Percentiles rank a stretch among this genome's conserved stretches.
These are phyloP conservation scores for Apodemia zela DNA, from an alignment of 2,888 invertebrate genomes.

Conservation along the genomic window DNA sequence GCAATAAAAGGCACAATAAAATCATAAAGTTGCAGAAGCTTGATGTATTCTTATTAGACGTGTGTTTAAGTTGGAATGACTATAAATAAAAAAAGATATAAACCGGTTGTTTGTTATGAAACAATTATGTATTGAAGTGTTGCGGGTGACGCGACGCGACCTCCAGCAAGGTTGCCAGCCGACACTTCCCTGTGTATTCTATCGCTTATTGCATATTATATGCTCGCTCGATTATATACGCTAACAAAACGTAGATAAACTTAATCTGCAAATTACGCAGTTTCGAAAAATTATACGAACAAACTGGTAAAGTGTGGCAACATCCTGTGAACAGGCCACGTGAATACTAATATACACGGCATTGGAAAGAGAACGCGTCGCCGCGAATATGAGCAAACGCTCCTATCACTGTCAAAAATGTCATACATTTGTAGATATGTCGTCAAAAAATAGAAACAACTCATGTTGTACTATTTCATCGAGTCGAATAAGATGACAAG, in stretches of 20 bases:
- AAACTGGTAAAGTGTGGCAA: too few relatives aligned
- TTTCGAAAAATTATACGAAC: neutral
- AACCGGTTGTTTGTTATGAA: conserved; percentile 57
- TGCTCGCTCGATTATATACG: conserved; percentile 40
- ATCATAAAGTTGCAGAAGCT: neutral
- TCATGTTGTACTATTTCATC: too few relatives aligned
- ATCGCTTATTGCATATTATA: conserved; percentile 55
- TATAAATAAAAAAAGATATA: conserved; percentile 35
- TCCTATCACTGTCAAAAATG: too few relatives aligned
- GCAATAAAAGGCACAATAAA: neutral
- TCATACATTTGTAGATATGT: too few relatives aligned
- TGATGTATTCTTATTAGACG: neutral
- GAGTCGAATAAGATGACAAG: too few relatives aligned
- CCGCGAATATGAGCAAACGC: too few relatives aligned
- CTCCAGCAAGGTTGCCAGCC: conserved; percentile 71
- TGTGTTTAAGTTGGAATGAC: conserved; percentile 13
- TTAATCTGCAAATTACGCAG: conserved; percentile 8
- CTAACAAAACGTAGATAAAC: conserved; percentile 19
- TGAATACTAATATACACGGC: too few relatives aligned
- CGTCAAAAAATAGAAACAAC: too few relatives aligned
- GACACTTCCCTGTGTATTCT: conserved; percentile 73
- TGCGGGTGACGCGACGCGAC: conserved; percentile 69
- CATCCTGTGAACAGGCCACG: too few relatives aligned
- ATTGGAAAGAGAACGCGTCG: too few relatives aligned
- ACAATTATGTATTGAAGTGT: conserved; percentile 59